These are phyloP conservation scores for Fregata magnificens DNA, from an alignment of 2,113 vertebrate species.

Conservation along the genomic window DNA sequence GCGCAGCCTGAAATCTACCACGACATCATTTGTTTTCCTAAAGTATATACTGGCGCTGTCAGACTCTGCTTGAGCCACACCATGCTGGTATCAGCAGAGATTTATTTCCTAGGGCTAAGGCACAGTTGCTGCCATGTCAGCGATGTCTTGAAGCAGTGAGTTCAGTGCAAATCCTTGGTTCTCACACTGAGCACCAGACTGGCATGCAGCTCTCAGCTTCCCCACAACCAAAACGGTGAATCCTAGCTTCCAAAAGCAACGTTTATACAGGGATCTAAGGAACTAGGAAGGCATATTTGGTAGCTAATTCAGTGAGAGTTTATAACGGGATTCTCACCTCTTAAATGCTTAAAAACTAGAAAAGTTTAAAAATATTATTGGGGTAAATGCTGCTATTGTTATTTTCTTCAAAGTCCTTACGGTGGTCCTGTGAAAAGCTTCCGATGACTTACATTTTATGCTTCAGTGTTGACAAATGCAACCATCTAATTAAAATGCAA, in stretches of 20 bases:
- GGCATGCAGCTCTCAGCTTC: not conserved
- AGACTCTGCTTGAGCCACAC: not conserved
- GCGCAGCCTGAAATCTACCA: not conserved
- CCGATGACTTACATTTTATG: not conserved
- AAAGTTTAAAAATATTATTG: not conserved
- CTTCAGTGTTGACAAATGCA: slow-evolving; percentile 4
- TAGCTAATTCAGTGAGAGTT: not conserved
- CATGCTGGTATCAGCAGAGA: not conserved
- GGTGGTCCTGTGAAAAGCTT: not conserved
- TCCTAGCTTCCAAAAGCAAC: not conserved
- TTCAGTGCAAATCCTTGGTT: not conserved
- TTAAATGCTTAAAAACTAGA: not conserved
- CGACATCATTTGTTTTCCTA: not conserved
- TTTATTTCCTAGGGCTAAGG: not conserved
- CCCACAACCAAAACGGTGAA: fast-evolving
- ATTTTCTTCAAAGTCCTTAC: not conserved
- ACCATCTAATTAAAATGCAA: slow-evolving; percentile 30
- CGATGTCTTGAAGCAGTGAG: not conserved
- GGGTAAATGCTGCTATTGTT: not conserved
- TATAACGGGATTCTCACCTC: not conserved
- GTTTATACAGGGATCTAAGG: not conserved
- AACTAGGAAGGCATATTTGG: not conserved
- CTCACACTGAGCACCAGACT: not conserved
- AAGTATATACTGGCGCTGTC: not conserved
- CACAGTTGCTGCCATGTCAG: not conserved